A percentile compares a stretch with the other conserved stretches of the same genome.
phyloP scores from a whole-genome alignment of 2,113 vertebrate genomes.

The Mus spicilegus region DNA sequence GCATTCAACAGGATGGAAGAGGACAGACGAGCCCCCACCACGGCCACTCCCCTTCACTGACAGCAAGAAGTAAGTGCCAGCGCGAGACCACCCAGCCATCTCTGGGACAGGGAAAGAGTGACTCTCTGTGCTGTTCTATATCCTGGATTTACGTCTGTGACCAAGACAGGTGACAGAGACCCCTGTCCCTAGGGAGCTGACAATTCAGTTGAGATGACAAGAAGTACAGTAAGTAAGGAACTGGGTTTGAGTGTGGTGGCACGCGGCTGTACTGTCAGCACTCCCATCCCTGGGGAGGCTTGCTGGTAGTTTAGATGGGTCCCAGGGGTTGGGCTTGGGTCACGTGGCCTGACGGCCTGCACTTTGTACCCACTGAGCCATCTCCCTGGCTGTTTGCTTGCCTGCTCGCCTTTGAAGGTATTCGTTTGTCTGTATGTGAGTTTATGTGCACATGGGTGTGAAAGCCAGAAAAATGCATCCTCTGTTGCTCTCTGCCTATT shows the following conservation, averaged over 20 bases:
- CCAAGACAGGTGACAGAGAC: neutral
- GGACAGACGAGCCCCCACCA: slow-evolving; percentile 80
- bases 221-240: neutral
- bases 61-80: slow-evolving; percentile 84
- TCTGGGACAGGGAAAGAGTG: neutral
- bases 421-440: neutral
- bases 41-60: slow-evolving; percentile 82
- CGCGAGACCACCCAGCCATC: neutral
- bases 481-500: neutral
- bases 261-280: too few relatives aligned
- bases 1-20: slow-evolving; percentile 85
- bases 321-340: neutral
- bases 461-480: too few relatives aligned
- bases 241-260: accelerated
- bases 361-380: neutral
- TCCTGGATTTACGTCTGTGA: neutral
- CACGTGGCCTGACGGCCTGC: neutral
- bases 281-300: neutral
- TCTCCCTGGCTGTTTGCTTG: neutral
- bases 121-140: neutral
- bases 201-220: neutral
- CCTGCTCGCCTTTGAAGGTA: neutral
- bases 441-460: too few relatives aligned
- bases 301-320: too few relatives aligned
- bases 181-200: neutral